These are phyloP conservation scores for Oreochromis grahami DNA, from an alignment of 2,797 vertebrate genomes.

Conservation along the genomic window DNA sequence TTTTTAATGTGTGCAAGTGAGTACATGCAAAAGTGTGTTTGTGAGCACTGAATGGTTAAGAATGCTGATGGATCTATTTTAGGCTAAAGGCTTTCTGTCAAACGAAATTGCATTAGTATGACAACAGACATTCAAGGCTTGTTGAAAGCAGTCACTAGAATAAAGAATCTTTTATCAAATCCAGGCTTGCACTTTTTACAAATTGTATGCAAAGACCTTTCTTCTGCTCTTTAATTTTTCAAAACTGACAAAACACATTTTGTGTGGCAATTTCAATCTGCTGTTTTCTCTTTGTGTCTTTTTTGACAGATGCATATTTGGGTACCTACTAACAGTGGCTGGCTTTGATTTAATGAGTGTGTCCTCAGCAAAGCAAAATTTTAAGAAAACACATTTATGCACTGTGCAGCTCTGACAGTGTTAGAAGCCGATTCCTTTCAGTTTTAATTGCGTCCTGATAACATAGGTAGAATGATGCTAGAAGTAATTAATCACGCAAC, in stretches of 20 bases:
- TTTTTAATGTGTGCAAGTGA: slow-evolving; percentile 12
- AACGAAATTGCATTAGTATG: slow-evolving; percentile 60
- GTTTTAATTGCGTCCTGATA: slow-evolving; percentile 64
- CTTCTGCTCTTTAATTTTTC: slow-evolving; percentile 31
- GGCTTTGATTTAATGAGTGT: slow-evolving; percentile 31
- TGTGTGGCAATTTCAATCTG: slow-evolving; percentile 13
- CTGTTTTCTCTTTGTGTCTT: neutral
- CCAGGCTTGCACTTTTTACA: slow-evolving; percentile 33
- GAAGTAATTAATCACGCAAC: slow-evolving; percentile 65
- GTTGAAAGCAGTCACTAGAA: slow-evolving; percentile 57
- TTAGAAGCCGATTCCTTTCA: slow-evolving; percentile 18
- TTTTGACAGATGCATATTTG: slow-evolving; percentile 28
- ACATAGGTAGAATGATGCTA: slow-evolving; percentile 25
- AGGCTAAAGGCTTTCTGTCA: slow-evolving; percentile 55
- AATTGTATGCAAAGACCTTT: slow-evolving; percentile 48
- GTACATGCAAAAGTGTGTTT: neutral
- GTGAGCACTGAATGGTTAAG: slow-evolving; percentile 30
- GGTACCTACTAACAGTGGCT: slow-evolving; percentile 1
- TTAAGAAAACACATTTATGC: slow-evolving; percentile 22
- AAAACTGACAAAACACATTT: slow-evolving; percentile 35
- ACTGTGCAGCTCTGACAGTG: slow-evolving; percentile 3
- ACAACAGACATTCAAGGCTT: slow-evolving; percentile 61
- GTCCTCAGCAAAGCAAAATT: slow-evolving; percentile 6
- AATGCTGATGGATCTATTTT: slow-evolving; percentile 70
- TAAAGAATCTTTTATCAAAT: slow-evolving; percentile 61